Percentiles rank a stretch among this genome's conserved stretches.
phyloP scores from a whole-genome alignment of 2,113 vertebrate species.

The Talpa occidentalis region DNA sequence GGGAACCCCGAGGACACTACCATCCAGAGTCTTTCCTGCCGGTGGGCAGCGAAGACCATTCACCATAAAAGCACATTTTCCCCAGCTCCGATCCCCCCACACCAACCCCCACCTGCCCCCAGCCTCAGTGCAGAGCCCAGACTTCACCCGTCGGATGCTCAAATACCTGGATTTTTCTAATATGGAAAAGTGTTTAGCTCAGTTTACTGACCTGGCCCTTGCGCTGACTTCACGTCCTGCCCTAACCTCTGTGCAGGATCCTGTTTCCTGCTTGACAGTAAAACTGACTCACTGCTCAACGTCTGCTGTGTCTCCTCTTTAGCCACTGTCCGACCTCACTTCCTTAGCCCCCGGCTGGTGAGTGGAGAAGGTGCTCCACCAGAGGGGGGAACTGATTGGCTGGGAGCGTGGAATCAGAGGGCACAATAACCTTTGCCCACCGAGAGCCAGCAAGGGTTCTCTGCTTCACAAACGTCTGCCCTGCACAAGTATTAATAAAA shows the following conservation, averaged over 20 bases:
- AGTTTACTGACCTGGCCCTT: no score
- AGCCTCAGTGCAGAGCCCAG: background rate
- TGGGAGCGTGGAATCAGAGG: background rate
- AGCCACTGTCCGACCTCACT: background rate
- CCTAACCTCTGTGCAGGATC: background rate
- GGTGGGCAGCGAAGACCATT: background rate
- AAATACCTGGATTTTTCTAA: background rate
- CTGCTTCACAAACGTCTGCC: background rate
- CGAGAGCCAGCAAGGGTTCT: background rate
- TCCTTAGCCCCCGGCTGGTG: background rate
- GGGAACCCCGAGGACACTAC: rapidly evolving
- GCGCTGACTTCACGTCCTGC: background rate
- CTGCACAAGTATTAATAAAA: background rate
- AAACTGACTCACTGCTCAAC: background rate
- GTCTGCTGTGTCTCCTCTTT: background rate
- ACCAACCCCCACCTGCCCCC: no score
- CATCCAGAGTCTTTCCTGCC: rapidly evolving
- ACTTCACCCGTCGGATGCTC: background rate
- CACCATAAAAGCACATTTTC: rapidly evolving
- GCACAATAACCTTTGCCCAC: background rate
- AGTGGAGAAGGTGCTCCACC: background rate
- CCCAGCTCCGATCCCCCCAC: no score
- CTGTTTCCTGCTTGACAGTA: background rate
- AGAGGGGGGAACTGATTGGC: background rate
- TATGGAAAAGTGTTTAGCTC: background rate